phyloP scores from a whole-genome alignment of 2,888 invertebrate genomes.

The Psylliodes chrysocephalus region DNA sequence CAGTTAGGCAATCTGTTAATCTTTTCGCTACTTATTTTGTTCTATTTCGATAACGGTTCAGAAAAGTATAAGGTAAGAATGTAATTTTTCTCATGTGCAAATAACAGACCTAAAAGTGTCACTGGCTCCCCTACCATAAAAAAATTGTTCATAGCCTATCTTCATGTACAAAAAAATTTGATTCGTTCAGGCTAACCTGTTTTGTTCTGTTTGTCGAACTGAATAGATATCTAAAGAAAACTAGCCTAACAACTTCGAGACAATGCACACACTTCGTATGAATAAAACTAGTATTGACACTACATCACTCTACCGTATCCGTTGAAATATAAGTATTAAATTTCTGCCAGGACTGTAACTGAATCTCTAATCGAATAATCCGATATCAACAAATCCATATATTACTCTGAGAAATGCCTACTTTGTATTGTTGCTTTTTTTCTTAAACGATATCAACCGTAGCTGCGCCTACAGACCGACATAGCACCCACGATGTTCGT shows the following conservation, averaged over 20 bases:
- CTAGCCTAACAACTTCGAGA: not conserved
- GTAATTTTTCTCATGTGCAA: too few species aligned
- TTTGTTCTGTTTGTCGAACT: not conserved
- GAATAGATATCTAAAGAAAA: not conserved
- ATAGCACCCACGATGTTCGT: constrained; percentile 45
- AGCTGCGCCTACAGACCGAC: constrained; percentile 42
- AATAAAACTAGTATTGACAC: not conserved
- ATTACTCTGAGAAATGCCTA: constrained; percentile 34
- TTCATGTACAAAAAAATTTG: too few species aligned
- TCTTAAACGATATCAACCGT: constrained; percentile 29
- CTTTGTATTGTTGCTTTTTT: constrained; percentile 31
- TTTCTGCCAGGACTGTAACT: constrained; percentile 18
- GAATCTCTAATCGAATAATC: constrained; percentile 21
- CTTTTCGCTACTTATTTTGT: too few species aligned
- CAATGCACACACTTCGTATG: not conserved
- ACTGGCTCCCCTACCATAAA: too few species aligned
- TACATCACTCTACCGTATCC: constrained; percentile 2
- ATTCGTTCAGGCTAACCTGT: not conserved
- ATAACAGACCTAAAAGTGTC: too few species aligned
- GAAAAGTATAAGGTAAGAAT: too few species aligned
- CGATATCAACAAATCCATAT: constrained; percentile 34
- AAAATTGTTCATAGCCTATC: too few species aligned
- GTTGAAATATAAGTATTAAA: constrained; percentile 20
- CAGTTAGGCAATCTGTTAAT: too few species aligned
- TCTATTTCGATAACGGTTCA: too few species aligned